Evolutionary conservation across 2,797 vertebrate species (phyloP), one percentile per base, ranked within the genome.

Genomic region (Enteromius treurensis): DNA sequence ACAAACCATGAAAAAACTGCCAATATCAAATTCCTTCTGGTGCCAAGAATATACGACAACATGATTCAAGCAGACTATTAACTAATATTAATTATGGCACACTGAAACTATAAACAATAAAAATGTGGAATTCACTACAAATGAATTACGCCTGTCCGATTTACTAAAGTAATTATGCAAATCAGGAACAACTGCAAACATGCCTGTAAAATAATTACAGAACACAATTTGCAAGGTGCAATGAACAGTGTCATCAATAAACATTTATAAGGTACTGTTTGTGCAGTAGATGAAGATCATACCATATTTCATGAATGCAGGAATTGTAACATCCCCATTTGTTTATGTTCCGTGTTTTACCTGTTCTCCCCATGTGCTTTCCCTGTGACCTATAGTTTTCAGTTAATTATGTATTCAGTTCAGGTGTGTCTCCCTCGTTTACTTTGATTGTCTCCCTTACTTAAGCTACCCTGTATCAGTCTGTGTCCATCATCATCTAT

Each of bases 1-100:
- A 29, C 51, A 47, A 71, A 21, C 14, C 23, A 47, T 47, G 40
- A 80, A 37, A 26, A 51, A 75, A n/a, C 45, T 75, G 80, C n/a
- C 69, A 64, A 15, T 64, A 37, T 4, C 32, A 34, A 34, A 81
- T 81, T 62, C 2, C 0, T 70, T 53, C 19, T 40, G 47, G 8
- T 26, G 19, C 34, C 0, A 29, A 51, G 23, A 29, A 71, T 13
- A 71, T n/a, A 29, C 19, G 7, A 6, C 3, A 15, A 19, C 19
- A 65, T 34, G 19, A 17, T 10, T 1, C 14, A 71, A 26, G 0
- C 14, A 49, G 8, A 71, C 6, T 26, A 15, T 47, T 15, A 73
- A 65, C 64, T 65, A 29, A 62, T 29, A 26, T 60, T 13, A 26
- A 26, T 26, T 13, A 14, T 26, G 58, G 1, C 11, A 14, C 11